Evolutionary conservation across 2,113 vertebrate genomes (phyloP), one percentile per base, ranked within the genome.

Genomic region (Hassar affinis): DNA sequence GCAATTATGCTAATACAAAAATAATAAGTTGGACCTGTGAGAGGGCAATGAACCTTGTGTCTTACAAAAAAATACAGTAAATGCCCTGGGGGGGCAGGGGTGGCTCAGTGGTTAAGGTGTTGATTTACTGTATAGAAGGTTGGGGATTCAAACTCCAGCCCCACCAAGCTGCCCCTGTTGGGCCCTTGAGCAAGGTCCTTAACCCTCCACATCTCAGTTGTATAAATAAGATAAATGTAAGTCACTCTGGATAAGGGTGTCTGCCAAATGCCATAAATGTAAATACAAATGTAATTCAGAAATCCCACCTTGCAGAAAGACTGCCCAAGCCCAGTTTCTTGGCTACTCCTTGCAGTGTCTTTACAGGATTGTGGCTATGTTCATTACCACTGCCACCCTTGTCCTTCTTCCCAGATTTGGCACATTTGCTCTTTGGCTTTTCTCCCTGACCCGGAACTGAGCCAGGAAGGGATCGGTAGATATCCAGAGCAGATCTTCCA

Each of bases 271-370:
- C n/a, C n/a, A n/a, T n/a, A n/a, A n/a, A n/a, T n/a, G n/a, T n/a
- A n/a, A n/a, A n/a, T n/a, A n/a, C n/a, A n/a, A n/a, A n/a, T n/a
- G n/a, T n/a, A 64, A 38, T 4, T 20, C 38, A 2, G 0, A 57
- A 78, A 42, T 80, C 90, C 91, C 89, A 99, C 98, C 97, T 96
- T 91, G 90, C 93, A 84, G 94, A 96, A 89, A 99, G 93, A 92
- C 92, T 94, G 82, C 89, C 90, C 83, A 98, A 90, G 84, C 95
- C 95, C 80, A 98, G 96, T 88, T 96, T 98, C 87, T 95, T 97
- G 82, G 97, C 97, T 75, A 95, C 88, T 74, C 86, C 94, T 88
- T 99, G 98, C 85, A 99, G 90, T 91, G 93, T 95, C 94, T 95
- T 97, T 78, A 99, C 92, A 38, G 96, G 95, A 89, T 96, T 95